Percentiles rank a stretch among this genome's conserved stretches.
Evolutionary conservation across 2,888 invertebrate genomes (phyloP).

Genomic region (Apodemia zela): DNA sequence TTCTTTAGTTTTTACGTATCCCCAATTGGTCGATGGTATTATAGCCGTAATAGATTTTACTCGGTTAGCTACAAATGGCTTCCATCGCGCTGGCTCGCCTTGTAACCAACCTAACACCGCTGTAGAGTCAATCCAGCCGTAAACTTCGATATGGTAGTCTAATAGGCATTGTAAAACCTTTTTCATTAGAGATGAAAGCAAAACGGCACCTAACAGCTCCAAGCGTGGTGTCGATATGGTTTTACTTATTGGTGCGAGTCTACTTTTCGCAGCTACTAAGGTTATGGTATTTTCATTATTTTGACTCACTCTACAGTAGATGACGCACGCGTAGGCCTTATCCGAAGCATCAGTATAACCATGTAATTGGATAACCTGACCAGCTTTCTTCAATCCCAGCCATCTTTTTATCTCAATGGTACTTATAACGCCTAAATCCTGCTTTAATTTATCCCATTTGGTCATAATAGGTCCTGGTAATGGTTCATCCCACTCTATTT

Average conservation of each 20-base stretch:
- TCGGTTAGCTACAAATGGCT: too few species aligned
- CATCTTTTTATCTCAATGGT: slow-evolving; percentile 21
- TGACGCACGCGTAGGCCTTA: slow-evolving; percentile 8
- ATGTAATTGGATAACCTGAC: slow-evolving; percentile 22
- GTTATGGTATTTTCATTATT: slow-evolving; percentile 14
- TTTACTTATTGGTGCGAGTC: slow-evolving; percentile 21
- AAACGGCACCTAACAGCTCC: too few species aligned
- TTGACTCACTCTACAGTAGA: slow-evolving; percentile 21
- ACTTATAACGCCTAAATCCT: slow-evolving; percentile 18
- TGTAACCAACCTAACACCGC: too few species aligned
- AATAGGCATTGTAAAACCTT: too few species aligned
- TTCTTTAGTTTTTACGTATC: too few species aligned
- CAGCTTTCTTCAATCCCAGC: slow-evolving; percentile 15
- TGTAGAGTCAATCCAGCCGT: too few species aligned
- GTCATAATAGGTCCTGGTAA: slow-evolving; percentile 9
- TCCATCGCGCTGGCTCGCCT: too few species aligned
- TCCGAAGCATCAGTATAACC: slow-evolving; percentile 19
- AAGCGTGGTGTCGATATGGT: slow-evolving; percentile 22
- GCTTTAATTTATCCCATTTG: slow-evolving; percentile 9
- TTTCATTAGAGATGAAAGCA: too few species aligned
- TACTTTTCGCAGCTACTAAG: slow-evolving; percentile 24
- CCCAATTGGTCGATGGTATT: too few species aligned
- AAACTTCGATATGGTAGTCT: too few species aligned
- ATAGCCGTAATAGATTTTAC: too few species aligned
- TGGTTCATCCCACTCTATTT: slow-evolving; percentile 20